Percentiles rank a stretch among this genome's conserved stretches.
phyloP scores from a whole-genome alignment of 2,797 vertebrate species.

The Cygnus olor region DNA sequence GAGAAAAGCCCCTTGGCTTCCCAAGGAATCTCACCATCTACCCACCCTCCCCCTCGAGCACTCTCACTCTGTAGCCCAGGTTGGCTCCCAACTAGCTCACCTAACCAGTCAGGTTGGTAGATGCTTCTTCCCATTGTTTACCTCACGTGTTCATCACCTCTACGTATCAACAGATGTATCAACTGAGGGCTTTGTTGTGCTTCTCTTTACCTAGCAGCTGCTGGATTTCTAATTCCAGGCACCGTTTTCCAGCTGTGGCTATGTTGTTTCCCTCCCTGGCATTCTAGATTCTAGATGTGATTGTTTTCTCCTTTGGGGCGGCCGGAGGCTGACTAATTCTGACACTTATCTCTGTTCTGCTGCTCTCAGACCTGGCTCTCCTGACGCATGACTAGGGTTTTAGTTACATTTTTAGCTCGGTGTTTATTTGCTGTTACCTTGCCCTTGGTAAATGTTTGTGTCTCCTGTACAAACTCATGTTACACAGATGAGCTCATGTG shows the following conservation, averaged over 20 bases:
- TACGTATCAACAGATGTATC: accelerated
- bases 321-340: background rate
- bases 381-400: background rate
- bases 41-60: background rate
- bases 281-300: background rate
- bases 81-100: background rate
- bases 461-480: background rate
- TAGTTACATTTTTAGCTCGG: background rate
- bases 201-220: background rate
- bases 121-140: background rate
- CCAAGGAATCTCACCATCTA: background rate
- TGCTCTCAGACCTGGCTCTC: background rate
- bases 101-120: background rate
- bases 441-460: background rate
- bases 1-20: background rate
- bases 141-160: background rate
- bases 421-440: background rate
- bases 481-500: background rate
- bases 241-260: background rate
- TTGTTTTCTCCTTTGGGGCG: background rate
- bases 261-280: background rate
- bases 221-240: background rate
- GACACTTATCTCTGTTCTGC: too few relatives aligned
- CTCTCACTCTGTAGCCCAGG: background rate
- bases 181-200: background rate